Conservation (phyloP, 1,140 invertebrate genomes). For the Stegodyphus mimosarum region DNA sequence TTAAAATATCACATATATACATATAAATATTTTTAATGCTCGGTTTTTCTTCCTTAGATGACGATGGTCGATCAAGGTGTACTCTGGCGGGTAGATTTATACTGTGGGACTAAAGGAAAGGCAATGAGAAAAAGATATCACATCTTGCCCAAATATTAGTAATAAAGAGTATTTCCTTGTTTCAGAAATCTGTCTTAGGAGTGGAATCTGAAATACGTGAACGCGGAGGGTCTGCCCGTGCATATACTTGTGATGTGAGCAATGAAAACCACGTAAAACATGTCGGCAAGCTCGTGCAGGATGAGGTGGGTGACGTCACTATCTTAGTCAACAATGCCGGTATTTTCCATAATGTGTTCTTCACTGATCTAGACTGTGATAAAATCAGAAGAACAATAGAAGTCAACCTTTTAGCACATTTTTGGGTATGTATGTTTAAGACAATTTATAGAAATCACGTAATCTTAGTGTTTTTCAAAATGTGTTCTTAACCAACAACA, state of each 20-base stretch:
- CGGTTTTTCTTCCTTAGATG: no score
- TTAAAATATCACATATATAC: no score
- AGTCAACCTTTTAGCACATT: slow-evolving; percentile 84
- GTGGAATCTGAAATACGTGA: slow-evolving; percentile 60
- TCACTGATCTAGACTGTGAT: slow-evolving; percentile 75
- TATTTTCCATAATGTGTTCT: slow-evolving; percentile 83
- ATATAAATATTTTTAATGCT: no score
- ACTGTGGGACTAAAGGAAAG: no score
- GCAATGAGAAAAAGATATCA: no score
- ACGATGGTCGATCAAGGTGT: no score
- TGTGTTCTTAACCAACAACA: no score
- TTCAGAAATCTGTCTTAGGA: slow-evolving; percentile 25
- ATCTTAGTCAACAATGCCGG: slow-evolving; percentile 89
- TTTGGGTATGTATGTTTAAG: slow-evolving; percentile 74
- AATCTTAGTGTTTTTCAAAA: no score
- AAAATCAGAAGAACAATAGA: slow-evolving; percentile 79
- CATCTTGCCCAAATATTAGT: no score
- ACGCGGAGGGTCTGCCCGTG: slow-evolving; percentile 64
- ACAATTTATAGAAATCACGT: no score
- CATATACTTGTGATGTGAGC: slow-evolving; percentile 71
- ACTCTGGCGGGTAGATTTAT: no score
- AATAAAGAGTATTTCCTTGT: background rate
- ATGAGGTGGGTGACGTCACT: slow-evolving; percentile 66
- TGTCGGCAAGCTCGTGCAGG: slow-evolving; percentile 46
- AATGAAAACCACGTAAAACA: slow-evolving; percentile 56